phyloP scores from a whole-genome alignment of 2,888 invertebrate genomes.

The Leptopilina myrica region DNA sequence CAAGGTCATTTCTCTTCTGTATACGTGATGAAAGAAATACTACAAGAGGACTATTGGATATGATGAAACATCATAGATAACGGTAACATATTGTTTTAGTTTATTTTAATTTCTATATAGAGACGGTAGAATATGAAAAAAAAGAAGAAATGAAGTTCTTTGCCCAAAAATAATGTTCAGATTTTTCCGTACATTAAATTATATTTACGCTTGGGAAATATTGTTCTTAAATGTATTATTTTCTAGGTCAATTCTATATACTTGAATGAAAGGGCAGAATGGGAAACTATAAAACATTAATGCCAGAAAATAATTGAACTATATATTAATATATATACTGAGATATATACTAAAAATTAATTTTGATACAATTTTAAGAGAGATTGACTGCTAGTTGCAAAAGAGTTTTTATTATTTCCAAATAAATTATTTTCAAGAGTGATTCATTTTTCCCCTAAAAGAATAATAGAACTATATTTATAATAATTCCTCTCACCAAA shows the following conservation, averaged over 20 bases:
- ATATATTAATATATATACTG: too few species aligned
- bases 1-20: not conserved
- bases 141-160: not conserved
- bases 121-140: too few species aligned
- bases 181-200: not conserved
- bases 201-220: not conserved
- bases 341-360: too few species aligned
- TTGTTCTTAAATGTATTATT: not conserved
- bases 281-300: not conserved
- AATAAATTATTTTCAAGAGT: too few species aligned
- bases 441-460: too few species aligned
- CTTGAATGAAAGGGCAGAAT: not conserved
- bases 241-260: not conserved
- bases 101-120: not conserved
- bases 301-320: too few species aligned
- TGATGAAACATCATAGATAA: conserved; percentile 21
- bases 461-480: too few species aligned
- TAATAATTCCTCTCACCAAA: not conserved
- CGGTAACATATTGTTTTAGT: conserved; percentile 8
- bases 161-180: not conserved
- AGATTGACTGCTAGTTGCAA: too few species aligned
- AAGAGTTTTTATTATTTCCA: too few species aligned
- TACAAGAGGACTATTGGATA: not conserved
- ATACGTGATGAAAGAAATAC: conserved; percentile 18
- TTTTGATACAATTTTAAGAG: too few species aligned